phyloP scores from a whole-genome alignment of 2,113 vertebrate genomes.

The Laticauda laticaudata region DNA sequence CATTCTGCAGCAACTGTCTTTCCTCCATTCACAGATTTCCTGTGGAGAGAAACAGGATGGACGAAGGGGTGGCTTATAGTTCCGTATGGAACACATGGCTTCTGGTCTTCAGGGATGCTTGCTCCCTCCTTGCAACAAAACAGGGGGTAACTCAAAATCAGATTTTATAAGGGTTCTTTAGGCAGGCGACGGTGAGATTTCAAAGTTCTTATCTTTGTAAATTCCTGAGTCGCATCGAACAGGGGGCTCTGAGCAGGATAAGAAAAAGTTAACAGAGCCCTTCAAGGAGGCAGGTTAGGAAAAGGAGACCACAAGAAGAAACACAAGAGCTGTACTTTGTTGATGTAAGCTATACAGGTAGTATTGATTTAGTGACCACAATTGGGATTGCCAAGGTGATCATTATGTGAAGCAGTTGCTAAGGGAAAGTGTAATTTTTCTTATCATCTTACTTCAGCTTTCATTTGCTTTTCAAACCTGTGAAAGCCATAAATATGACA shows the following conservation, averaged over 20 bases:
- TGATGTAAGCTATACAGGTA: background rate
- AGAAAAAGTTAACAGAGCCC: background rate
- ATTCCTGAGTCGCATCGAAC: background rate
- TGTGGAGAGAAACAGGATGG: background rate
- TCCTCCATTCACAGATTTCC: background rate
- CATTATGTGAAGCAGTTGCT: background rate
- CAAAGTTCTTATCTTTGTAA: background rate
- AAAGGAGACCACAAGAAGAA: background rate
- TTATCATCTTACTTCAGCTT: background rate
- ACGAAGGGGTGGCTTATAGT: background rate
- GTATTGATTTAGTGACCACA: background rate
- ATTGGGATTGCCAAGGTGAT: background rate
- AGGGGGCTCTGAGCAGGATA: background rate
- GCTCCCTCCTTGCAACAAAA: background rate
- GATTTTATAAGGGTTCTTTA: background rate
- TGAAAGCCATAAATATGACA: background rate
- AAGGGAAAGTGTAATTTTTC: background rate
- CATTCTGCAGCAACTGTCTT: background rate
- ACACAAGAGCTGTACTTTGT: background rate
- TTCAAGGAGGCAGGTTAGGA: background rate
- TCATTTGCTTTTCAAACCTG: background rate
- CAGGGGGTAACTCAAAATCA: background rate
- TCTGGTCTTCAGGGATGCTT: background rate
- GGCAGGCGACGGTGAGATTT: background rate
- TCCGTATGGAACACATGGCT: background rate